Percentiles rank a stretch among this genome's conserved stretches.
These are phyloP conservation scores for Lerema accius DNA, from an alignment of 1,140 invertebrate genomes.

Conservation along the genomic window DNA sequence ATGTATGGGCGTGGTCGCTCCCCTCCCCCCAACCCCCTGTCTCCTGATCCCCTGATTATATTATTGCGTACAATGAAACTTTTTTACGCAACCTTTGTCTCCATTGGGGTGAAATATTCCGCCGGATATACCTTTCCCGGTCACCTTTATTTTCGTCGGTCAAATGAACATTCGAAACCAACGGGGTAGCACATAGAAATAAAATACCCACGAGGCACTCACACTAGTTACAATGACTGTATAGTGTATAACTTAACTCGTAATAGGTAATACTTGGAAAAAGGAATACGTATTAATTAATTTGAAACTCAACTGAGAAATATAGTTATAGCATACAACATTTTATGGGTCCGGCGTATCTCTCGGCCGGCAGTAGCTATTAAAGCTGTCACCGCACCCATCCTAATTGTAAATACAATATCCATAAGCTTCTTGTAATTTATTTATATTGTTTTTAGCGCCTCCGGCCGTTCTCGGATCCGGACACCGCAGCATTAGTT, in stretches of 20 bases:
- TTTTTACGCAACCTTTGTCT: conserved; percentile 76
- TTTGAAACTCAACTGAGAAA: no score
- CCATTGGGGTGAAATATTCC: conserved; percentile 79
- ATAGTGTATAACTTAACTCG: no score
- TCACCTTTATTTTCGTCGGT: conserved; percentile 67
- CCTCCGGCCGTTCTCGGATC: conserved; percentile 47
- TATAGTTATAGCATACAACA: no score
- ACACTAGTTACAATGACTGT: no score
- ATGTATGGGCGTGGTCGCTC: conserved; percentile 69
- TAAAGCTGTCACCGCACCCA: conserved; percentile 68
- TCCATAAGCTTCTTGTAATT: conserved; percentile 72
- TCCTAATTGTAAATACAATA: conserved; percentile 79
- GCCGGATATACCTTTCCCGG: conserved; percentile 74
- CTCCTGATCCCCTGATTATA: conserved; percentile 72
- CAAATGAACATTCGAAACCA: conserved; percentile 9
- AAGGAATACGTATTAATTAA: no score
- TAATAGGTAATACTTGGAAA: no score
- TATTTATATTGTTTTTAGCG: conserved; percentile 78
- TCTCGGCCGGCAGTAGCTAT: conserved; percentile 59
- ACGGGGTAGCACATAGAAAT: conserved; percentile 16
- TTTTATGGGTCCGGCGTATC: no score
- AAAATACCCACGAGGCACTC: background rate
- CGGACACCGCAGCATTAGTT: conserved; percentile 65
- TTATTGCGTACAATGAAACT: conserved; percentile 77
- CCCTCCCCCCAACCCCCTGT: conserved; percentile 44